Evolutionary conservation across 2,888 invertebrate species (phyloP), one percentile per base, ranked within the genome.

Genomic region (Aelia acuminata): DNA sequence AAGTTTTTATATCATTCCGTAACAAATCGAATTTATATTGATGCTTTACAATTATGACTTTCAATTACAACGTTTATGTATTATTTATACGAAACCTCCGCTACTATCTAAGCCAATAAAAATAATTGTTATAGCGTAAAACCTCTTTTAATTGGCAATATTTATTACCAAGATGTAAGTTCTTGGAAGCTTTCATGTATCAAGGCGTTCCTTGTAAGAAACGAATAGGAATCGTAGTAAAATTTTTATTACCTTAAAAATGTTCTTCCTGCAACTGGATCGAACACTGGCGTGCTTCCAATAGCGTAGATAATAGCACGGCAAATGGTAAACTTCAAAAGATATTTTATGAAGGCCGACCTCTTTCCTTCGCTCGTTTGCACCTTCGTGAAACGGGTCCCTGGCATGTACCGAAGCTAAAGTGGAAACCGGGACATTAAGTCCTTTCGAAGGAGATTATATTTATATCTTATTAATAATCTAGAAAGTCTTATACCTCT

Each of bases 311-410:
- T 26, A 31, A 11, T 8, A 57, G 10, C n/a, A 11, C 7, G 3
- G n/a, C 4, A n/a, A 26, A 57, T 26, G 11, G 26, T 10, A 31
- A 15, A 63, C 31, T 31, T 63, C 15, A 57, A 13, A 57, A 10
- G 53, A 63, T 63, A 63, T 63, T 63, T 63, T 63, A 63, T 31
- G 63, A 31, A 63, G 63, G 63, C 31, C 63, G 31, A 63, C 63
- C 31, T 31, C 31, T 63, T 63, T 63, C 31, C 20, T 15, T 26
- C 31, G 4, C 63, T 63, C 31, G 63, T 63, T 63, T 31, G 63
- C 63, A 31, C 63, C 63, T 63, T 63, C 31, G 15, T 5, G 1
- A 7, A 63, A 63, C 63, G 63, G 63, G 63, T 63, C 31, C 7
- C 13, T 5, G 63, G 31, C n/a, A 53, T 53, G 53, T 50, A 50